Evolutionary conservation across 2,888 invertebrate species (phyloP).

Genomic region (Chouioia cunea): DNA sequence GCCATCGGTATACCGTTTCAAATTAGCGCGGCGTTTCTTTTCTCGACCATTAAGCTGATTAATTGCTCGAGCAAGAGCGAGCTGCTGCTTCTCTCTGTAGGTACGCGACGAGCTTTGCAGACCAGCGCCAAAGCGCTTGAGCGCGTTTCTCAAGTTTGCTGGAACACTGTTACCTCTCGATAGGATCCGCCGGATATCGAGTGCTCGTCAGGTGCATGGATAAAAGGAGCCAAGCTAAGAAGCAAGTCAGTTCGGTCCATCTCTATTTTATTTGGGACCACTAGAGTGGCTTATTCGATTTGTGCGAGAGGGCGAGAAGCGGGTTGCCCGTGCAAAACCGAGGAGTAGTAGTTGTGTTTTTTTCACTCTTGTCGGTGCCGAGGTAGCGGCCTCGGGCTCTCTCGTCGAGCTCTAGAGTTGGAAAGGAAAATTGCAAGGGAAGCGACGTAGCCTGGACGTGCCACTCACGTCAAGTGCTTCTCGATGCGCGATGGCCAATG

Average conservation of each 20-base stretch:
- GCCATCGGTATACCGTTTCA: too few relatives aligned
- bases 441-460: too few relatives aligned
- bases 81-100: not conserved
- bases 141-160: slow-evolving; percentile 1
- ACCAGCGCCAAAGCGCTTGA: not conserved
- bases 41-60: slow-evolving; percentile 10
- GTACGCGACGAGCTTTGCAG: slow-evolving; percentile 2
- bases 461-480: too few relatives aligned
- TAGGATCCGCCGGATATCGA: too few relatives aligned
- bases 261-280: too few relatives aligned
- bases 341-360: not conserved
- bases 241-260: too few relatives aligned
- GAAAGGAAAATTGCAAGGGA: slow-evolving; percentile 31
- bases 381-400: not conserved
- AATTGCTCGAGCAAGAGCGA: not conserved
- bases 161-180: too few relatives aligned
- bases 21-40: too few relatives aligned
- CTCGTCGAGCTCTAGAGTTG: slow-evolving; percentile 26
- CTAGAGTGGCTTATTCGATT: slow-evolving; percentile 28
- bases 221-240: not conserved
- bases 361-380: not conserved
- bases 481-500: too few relatives aligned
- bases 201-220: not conserved
- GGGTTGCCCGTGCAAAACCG: too few relatives aligned
- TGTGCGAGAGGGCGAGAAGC: slow-evolving; percentile 2